These are phyloP conservation scores for Cariama cristata DNA, from an alignment of 2,113 vertebrate genomes.

Conservation along the genomic window DNA sequence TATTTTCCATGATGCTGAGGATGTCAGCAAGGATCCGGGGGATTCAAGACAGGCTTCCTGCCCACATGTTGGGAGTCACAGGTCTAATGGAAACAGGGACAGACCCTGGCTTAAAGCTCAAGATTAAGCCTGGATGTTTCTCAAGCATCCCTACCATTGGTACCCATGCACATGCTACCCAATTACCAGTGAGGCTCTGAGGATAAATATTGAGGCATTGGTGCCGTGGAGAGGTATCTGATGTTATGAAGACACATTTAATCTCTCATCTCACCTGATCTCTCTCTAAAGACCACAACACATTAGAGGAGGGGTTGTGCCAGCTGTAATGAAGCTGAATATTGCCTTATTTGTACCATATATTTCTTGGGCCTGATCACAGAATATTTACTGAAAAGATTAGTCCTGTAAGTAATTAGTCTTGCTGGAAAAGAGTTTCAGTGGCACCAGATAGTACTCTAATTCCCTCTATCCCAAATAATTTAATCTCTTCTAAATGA, in stretches of 20 bases:
- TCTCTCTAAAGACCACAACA: neutral
- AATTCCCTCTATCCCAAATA: slow-evolving; percentile 26
- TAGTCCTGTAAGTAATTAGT: slow-evolving; percentile 14
- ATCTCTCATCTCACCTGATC: neutral
- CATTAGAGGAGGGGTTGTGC: neutral
- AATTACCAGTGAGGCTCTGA: neutral
- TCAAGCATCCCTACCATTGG: neutral
- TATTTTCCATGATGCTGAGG: rapidly evolving
- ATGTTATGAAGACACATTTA: neutral
- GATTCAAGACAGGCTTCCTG: neutral
- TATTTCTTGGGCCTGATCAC: neutral
- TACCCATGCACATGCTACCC: rapidly evolving
- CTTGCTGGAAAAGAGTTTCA: slow-evolving; percentile 10
- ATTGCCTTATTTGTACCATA: neutral
- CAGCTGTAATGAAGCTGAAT: neutral
- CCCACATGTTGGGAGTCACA: neutral
- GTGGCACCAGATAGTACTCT: neutral
- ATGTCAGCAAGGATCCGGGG: neutral
- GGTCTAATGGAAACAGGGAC: neutral
- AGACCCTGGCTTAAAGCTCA: neutral
- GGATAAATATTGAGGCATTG: neutral
- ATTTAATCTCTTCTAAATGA: slow-evolving; percentile 45
- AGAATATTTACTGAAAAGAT: slow-evolving; percentile 7
- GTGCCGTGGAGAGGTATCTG: neutral
- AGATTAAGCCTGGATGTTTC: neutral